Evolutionary conservation across 1,140 invertebrate genomes (phyloP).

Genomic region (Drosophila insularis): DNA sequence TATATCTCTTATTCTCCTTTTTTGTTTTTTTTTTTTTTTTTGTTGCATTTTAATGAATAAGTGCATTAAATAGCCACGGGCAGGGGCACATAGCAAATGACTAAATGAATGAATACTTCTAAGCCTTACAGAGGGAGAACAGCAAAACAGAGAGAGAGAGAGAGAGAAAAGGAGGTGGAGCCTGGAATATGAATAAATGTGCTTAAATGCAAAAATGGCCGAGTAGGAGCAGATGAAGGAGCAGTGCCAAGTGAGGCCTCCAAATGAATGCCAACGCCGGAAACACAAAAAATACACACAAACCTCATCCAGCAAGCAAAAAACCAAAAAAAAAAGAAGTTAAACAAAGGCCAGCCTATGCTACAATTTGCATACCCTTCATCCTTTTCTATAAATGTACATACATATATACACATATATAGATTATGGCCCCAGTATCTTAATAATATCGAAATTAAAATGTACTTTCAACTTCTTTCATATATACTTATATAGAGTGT

Average conservation of each 20-base stretch:
- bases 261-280: constrained; percentile 22
- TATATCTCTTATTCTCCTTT: constrained; percentile 14
- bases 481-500: too few relatives aligned
- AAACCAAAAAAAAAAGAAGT: constrained; percentile 1
- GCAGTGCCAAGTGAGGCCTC: constrained; percentile 16
- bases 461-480: too few relatives aligned
- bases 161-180: background rate
- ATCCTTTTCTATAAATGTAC: background rate
- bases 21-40: constrained; percentile 23
- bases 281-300: background rate
- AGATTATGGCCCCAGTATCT: too few relatives aligned
- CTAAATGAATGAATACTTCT: constrained; percentile 57
- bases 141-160: constrained; percentile 5
- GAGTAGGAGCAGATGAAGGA: background rate
- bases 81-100: constrained; percentile 54
- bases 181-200: constrained; percentile 50
- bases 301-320: background rate
- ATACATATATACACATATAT: background rate
- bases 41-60: constrained; percentile 74
- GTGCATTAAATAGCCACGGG: constrained; percentile 70
- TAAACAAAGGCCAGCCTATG: background rate
- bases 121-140: constrained; percentile 48
- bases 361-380: background rate
- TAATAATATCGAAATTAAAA: too few relatives aligned
- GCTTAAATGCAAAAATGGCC: constrained; percentile 18